Conservation (phyloP, 1,140 invertebrate species). For the Halesus radiatus region DNA sequence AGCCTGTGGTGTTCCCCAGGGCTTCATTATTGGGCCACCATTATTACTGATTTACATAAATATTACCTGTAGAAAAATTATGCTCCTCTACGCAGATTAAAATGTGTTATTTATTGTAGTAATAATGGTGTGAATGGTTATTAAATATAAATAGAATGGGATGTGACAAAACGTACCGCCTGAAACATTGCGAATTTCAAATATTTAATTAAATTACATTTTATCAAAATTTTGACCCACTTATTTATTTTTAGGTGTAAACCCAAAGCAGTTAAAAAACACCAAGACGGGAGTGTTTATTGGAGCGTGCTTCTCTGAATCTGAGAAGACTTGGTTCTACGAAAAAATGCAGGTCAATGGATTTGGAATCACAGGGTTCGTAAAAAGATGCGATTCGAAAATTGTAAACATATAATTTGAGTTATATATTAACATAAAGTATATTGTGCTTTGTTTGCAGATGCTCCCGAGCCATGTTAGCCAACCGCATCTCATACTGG, state of each 20-base stretch:
- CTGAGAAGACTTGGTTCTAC: conserved; percentile 79
- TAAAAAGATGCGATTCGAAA: background rate
- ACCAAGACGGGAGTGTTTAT: conserved; percentile 87
- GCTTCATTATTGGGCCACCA: too few relatives aligned
- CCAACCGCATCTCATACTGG: conserved; percentile 88
- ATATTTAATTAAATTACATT: too few relatives aligned
- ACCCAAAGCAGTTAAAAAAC: conserved; percentile 74
- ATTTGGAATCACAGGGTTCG: conserved; percentile 79
- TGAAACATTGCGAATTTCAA: too few relatives aligned
- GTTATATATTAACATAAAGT: too few relatives aligned
- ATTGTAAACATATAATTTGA: too few relatives aligned
- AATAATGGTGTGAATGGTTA: too few relatives aligned
- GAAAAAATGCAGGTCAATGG: conserved; percentile 75
- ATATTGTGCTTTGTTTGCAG: conserved; percentile 59
- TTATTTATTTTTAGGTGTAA: conserved; percentile 77
- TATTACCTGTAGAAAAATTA: background rate
- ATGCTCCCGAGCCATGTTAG: conserved; percentile 91
- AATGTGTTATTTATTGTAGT: too few relatives aligned
- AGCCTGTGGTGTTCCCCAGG: background rate
- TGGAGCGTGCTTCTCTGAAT: conserved; percentile 85
- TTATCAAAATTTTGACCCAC: too few relatives aligned
- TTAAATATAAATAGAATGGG: too few relatives aligned
- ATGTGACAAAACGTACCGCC: too few relatives aligned
- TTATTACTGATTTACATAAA: background rate
- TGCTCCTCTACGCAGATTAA: too few relatives aligned